Percentiles rank a stretch among this genome's conserved stretches.
phyloP scores from a whole-genome alignment of 2,888 invertebrate species.

The Caenorhabditis sp. region DNA sequence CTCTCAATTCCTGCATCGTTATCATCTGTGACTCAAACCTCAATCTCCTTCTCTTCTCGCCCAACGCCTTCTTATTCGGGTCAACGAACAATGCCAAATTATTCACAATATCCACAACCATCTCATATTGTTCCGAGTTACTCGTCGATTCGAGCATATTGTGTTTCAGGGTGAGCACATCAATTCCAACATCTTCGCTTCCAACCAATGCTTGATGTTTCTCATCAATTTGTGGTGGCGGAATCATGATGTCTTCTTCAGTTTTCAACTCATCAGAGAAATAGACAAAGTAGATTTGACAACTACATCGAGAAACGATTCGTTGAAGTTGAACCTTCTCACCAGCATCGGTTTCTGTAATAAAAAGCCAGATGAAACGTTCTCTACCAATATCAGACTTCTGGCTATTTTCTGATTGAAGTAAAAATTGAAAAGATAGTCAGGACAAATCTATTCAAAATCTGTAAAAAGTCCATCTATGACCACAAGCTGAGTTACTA shows the following conservation, averaged over 20 bases:
- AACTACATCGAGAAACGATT: conserved; percentile 94
- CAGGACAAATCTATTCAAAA: no score
- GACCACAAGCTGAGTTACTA: no score
- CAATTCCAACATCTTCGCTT: conserved; percentile 80
- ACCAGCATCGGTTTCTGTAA: conserved; percentile 11
- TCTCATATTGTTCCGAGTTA: conserved; percentile 79
- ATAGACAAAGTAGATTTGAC: conserved; percentile 86
- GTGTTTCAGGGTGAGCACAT: conserved; percentile 94
- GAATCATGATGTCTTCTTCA: conserved; percentile 47
- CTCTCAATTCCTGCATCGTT: conserved; percentile 27
- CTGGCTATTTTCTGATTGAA: no score
- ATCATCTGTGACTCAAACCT: conserved; percentile 45
- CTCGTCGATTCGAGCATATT: conserved; percentile 85
- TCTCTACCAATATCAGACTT: no score
- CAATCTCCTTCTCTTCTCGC: conserved; percentile 75
- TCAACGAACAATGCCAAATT: conserved; percentile 94
- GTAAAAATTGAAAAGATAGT: no score
- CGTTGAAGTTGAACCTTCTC: conserved; percentile 81
- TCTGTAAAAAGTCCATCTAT: no score
- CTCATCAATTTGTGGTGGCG: conserved; percentile 22
- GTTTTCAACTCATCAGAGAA: conserved; percentile 79
- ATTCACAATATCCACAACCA: conserved; percentile 96
- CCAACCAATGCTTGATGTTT: conserved; percentile 19
- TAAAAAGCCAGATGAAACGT: no score
- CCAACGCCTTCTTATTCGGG: conserved; percentile 82